These are phyloP conservation scores for Sphenodon punctatus DNA, from an alignment of 2,797 vertebrate genomes.

Conservation along the genomic window DNA sequence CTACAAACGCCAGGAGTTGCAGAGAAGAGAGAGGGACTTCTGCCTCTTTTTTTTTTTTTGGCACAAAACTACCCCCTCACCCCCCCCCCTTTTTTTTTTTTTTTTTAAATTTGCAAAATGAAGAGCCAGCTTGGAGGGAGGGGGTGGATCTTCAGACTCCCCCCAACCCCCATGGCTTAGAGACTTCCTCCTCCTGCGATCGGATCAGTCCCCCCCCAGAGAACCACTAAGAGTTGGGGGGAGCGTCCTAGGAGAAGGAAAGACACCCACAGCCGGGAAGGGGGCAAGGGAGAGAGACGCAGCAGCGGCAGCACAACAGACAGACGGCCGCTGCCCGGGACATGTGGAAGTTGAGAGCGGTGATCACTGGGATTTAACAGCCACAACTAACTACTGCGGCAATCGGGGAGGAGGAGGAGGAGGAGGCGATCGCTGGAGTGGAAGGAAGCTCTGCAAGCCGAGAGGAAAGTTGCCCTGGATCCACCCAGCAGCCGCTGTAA, in stretches of 20 bases:
- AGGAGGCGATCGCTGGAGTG: background rate
- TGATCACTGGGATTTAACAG: background rate
- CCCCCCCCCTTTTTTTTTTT: too few relatives aligned
- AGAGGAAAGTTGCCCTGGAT: slow-evolving; percentile 39
- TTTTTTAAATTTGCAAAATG: too few relatives aligned
- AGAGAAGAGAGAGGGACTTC: background rate
- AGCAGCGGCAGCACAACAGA: background rate
- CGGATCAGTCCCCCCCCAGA: slow-evolving; percentile 26
- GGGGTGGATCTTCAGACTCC: background rate
- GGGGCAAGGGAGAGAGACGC: background rate
- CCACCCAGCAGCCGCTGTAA: slow-evolving; percentile 59
- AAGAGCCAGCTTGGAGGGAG: too few relatives aligned
- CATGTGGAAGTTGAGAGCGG: background rate
- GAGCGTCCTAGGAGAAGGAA: background rate
- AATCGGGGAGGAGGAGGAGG: background rate
- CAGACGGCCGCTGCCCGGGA: background rate
- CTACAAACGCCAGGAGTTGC: slow-evolving; percentile 4
- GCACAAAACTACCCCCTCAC: too few relatives aligned
- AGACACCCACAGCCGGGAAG: background rate
- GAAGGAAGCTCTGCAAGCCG: slow-evolving; percentile 24
- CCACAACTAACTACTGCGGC: rapidly evolving
- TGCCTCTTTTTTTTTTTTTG: too few relatives aligned
- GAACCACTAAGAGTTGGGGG: slow-evolving; percentile 22
- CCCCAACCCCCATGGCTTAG: slow-evolving; percentile 21
- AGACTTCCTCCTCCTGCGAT: slow-evolving; percentile 35